Conservation (phyloP, 2,888 invertebrate species). For the Iselma pallidipennis region DNA sequence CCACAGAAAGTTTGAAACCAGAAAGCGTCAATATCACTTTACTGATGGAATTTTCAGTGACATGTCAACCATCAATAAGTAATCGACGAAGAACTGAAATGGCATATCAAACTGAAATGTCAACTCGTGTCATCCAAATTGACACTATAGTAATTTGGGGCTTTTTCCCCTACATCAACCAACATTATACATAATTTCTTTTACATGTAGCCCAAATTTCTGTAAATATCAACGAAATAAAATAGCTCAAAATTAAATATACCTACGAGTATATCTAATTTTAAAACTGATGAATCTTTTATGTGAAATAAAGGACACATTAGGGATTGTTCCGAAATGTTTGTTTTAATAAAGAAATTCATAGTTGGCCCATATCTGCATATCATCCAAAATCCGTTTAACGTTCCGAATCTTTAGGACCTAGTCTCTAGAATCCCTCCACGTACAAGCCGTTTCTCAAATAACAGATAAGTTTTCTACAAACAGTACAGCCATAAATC, state of each 20-base stretch:
- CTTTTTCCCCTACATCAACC: constrained; percentile 19
- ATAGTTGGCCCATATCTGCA: background rate
- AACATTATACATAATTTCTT: constrained; percentile 21
- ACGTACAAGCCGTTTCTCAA: constrained; percentile 20
- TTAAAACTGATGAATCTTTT: no score
- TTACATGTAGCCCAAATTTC: background rate
- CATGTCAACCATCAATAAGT: constrained; percentile 23
- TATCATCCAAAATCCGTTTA: background rate
- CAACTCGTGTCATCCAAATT: constrained; percentile 24
- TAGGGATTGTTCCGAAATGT: background rate
- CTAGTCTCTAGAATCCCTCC: background rate
- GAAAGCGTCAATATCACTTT: constrained; percentile 23
- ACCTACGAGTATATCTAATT: background rate
- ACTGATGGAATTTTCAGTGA: constrained; percentile 16
- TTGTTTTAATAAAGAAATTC: background rate
- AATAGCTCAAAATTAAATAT: constrained; percentile 7
- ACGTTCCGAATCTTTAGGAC: background rate
- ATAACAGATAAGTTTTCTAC: constrained; percentile 20
- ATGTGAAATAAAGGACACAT: background rate
- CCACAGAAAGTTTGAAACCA: background rate
- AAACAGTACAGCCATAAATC: constrained; percentile 25
- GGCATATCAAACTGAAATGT: constrained; percentile 25
- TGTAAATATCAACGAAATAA: background rate
- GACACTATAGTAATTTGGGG: constrained; percentile 20
- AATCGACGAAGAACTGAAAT: constrained; percentile 23